Conservation (phyloP, 2,113 vertebrate genomes). For the Pygoscelis adeliae region DNA sequence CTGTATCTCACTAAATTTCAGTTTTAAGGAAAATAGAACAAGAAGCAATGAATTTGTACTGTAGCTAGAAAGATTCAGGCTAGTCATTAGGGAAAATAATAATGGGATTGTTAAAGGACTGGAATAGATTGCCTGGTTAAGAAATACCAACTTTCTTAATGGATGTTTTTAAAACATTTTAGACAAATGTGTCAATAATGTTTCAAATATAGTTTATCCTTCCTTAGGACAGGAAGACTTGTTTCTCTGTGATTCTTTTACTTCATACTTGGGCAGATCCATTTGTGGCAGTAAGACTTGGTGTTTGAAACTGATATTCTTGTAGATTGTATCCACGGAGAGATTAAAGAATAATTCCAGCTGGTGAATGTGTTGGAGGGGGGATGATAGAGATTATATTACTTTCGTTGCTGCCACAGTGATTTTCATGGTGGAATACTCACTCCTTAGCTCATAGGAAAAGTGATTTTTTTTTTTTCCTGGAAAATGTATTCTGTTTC, state of each 20-base stretch:
- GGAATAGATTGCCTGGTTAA: not conserved
- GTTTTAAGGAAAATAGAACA: not conserved
- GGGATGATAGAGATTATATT: not conserved
- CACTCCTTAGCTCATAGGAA: not conserved
- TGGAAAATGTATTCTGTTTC: not conserved
- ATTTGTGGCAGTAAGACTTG: not conserved
- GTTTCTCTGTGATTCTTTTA: not conserved
- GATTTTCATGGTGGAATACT: not conserved
- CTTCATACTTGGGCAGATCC: not conserved
- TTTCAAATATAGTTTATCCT: not conserved
- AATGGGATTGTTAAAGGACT: not conserved
- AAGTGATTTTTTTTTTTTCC: not conserved
- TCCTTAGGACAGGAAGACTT: not conserved
- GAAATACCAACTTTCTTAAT: not conserved
- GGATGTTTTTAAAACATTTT: not conserved
- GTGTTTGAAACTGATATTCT: not conserved
- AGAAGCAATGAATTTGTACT: not conserved
- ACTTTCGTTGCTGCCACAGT: not conserved
- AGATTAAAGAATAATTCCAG: not conserved
- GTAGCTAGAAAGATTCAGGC: not conserved
- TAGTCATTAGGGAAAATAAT: not conserved
- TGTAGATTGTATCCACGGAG: rapidly evolving
- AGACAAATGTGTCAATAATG: not conserved
- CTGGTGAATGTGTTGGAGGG: not conserved
- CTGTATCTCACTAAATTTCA: not conserved